A percentile compares a stretch with the other conserved stretches of the same genome.
Conservation (phyloP, 2,797 vertebrate genomes). For the Bradypus variegatus region DNA sequence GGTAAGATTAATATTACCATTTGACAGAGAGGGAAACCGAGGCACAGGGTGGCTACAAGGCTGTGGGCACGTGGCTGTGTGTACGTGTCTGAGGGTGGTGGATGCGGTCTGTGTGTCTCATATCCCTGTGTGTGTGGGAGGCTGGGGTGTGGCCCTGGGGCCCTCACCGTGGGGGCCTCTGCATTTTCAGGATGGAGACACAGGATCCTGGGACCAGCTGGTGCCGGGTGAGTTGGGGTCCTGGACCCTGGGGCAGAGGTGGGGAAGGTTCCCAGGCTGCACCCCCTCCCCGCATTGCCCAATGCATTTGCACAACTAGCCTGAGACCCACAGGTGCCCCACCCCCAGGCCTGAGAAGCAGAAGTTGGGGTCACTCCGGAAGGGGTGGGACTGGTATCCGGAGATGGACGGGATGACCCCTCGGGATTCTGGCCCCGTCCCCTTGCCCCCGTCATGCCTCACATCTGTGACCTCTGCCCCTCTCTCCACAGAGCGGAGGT, state of each 20-base stretch:
- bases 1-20: background rate
- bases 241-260: background rate
- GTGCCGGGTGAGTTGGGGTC: constrained; percentile 41
- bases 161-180: background rate
- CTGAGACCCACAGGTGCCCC: background rate
- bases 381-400: background rate
- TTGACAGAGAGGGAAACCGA: background rate
- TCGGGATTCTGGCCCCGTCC: background rate
- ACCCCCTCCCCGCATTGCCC: background rate
- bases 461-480: background rate
- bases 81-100: fast-evolving
- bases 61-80: background rate
- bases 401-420: background rate
- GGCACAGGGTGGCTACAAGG: too few species aligned
- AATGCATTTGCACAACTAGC: constrained; percentile 41
- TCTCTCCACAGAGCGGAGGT: constrained; percentile 47
- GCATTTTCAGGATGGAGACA: constrained; percentile 28
- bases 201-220: constrained; percentile 7
- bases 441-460: background rate
- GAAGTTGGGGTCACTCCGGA: constrained; percentile 47
- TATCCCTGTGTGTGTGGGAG: background rate
- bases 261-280: background rate
- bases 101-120: background rate
- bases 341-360: constrained; percentile 44
- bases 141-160: background rate